These are phyloP conservation scores for Drosophila sechellia DNA, from an alignment of 1,140 invertebrate genomes.

Conservation along the genomic window DNA sequence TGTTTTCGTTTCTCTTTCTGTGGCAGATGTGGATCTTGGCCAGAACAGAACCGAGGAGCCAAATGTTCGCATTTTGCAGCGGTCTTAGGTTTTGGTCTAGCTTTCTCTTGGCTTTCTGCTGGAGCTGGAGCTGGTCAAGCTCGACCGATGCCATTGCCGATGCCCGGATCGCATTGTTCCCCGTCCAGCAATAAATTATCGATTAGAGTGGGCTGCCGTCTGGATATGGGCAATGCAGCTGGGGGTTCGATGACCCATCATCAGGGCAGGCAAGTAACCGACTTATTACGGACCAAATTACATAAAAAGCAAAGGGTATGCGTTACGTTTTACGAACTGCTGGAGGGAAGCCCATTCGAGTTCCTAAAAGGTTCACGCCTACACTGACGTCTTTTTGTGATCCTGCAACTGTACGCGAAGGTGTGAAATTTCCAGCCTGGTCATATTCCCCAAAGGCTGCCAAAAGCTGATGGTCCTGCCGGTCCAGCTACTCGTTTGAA, in stretches of 20 bases:
- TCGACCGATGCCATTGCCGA: constrained; percentile 38
- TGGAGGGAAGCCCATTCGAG: constrained; percentile 10
- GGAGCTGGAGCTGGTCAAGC: constrained; percentile 21
- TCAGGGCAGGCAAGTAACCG: neutral
- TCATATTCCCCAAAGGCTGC: constrained; percentile 65
- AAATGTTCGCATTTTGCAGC: constrained; percentile 34
- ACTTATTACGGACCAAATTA: constrained; percentile 59
- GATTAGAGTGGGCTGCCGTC: constrained; percentile 59
- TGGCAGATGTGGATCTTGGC: constrained; percentile 50
- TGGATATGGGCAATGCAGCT: constrained; percentile 24
- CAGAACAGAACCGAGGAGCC: constrained; percentile 15
- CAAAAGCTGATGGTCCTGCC: constrained; percentile 30
- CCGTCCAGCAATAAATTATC: constrained; percentile 69
- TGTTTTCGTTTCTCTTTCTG: constrained; percentile 51
- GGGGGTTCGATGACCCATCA: constrained; percentile 49
- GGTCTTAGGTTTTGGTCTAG: constrained; percentile 10
- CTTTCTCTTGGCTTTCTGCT: neutral
- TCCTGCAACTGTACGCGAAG: constrained; percentile 55
- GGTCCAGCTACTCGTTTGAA: constrained; percentile 17
- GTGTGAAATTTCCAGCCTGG: constrained; percentile 70
- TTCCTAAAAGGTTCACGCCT: constrained; percentile 58
- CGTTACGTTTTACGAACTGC: constrained; percentile 51
- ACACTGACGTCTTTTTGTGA: constrained; percentile 19
- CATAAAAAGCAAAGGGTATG: constrained; percentile 41
- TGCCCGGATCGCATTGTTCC: constrained; percentile 60